Conservation (phyloP, 1,140 invertebrate species). For the Pygmarrhopalites habei region DNA sequence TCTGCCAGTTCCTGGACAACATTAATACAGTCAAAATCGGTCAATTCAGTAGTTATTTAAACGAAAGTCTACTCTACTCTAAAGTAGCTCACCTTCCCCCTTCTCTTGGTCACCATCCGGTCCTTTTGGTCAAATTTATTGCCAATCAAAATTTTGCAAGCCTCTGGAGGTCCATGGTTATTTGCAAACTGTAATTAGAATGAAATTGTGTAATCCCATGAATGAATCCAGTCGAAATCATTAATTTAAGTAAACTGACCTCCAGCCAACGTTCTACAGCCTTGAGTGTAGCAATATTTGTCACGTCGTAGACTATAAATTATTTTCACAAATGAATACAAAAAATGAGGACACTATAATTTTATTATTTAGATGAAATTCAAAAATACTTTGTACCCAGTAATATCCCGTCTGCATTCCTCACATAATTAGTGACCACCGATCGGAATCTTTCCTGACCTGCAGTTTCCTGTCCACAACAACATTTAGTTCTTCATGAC, state of each 20-base stretch:
- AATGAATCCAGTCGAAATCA: no score
- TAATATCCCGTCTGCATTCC: conserved; percentile 86
- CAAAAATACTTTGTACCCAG: no score
- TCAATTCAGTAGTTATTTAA: not conserved
- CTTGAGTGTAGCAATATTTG: conserved; percentile 58
- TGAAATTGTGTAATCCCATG: no score
- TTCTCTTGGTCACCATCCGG: conserved; percentile 42
- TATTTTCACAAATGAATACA: no score
- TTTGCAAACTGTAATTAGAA: no score
- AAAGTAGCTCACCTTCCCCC: conserved; percentile 46
- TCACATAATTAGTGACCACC: conserved; percentile 88
- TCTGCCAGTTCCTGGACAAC: conserved; percentile 51
- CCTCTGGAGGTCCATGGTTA: conserved; percentile 76
- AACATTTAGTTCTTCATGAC: no score
- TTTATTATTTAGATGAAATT: no score
- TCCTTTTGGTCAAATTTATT: conserved; percentile 48
- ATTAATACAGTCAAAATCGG: not conserved
- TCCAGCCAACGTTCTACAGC: conserved; percentile 82
- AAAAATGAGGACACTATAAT: no score
- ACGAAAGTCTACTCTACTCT: not conserved
- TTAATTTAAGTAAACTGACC: no score
- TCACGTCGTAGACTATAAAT: conserved; percentile 88
- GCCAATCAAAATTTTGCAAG: conserved; percentile 83
- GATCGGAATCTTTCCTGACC: conserved; percentile 86
- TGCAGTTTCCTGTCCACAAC: conserved; percentile 35